Percentiles rank a stretch among this genome's conserved stretches.
phyloP scores from a whole-genome alignment of 2,888 invertebrate genomes.

The Chydorus sphaericus region DNA sequence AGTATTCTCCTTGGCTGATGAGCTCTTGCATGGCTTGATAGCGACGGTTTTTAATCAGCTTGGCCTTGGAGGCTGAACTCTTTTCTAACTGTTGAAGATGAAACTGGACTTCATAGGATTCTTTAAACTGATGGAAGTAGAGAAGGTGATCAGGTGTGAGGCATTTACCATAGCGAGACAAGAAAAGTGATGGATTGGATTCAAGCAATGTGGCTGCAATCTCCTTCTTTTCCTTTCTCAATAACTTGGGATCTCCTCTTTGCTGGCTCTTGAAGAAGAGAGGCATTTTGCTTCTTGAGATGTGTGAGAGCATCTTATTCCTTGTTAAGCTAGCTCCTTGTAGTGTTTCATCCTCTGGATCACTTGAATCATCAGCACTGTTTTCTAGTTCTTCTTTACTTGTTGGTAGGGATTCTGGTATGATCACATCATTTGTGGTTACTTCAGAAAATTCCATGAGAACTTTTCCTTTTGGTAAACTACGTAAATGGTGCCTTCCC shows the following conservation, averaged over 20 bases:
- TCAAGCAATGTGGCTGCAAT: slow-evolving; percentile 49
- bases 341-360: too few species aligned
- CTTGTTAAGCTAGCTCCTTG: too few species aligned
- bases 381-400: too few species aligned
- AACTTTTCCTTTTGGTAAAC: too few species aligned
- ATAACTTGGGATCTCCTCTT: slow-evolving; percentile 57
- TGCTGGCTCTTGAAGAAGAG: slow-evolving; percentile 75
- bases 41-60: slow-evolving; percentile 55
- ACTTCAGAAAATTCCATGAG: too few species aligned
- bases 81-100: slow-evolving; percentile 45
- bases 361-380: too few species aligned
- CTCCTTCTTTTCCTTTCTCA: slow-evolving; percentile 47
- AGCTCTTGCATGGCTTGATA: slow-evolving; percentile 65
- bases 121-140: slow-evolving; percentile 42
- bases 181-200: slow-evolving; percentile 51
- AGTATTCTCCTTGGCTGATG: slow-evolving; percentile 54
- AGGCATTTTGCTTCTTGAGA: too few species aligned
- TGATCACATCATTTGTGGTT: too few species aligned
- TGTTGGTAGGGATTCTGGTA: too few species aligned
- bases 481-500: too few species aligned
- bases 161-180: slow-evolving; percentile 59
- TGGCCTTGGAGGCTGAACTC: slow-evolving; percentile 7
- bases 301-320: too few species aligned
- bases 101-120: slow-evolving; percentile 43
- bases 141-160: slow-evolving; percentile 49